Percentiles rank a stretch among this genome's conserved stretches.
Evolutionary conservation across 1,140 invertebrate genomes (phyloP).

Genomic region (Mercenaria mercenaria): DNA sequence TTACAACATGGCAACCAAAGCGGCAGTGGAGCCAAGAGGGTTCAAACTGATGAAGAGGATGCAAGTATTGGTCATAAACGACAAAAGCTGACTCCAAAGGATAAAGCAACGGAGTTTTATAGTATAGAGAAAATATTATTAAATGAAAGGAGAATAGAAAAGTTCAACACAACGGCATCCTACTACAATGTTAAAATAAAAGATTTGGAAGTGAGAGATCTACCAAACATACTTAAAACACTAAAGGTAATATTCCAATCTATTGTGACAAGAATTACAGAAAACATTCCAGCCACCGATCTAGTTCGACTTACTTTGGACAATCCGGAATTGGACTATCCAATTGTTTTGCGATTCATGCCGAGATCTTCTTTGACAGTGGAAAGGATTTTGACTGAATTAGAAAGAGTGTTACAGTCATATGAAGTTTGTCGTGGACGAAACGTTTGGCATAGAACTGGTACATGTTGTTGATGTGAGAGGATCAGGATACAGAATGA

Average conservation of each 20-base stretch:
- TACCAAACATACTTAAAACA: no score
- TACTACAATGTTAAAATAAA: no score
- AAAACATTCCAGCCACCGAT: not conserved
- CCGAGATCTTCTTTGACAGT: not conserved
- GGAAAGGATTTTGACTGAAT: not conserved
- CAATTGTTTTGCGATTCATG: not conserved
- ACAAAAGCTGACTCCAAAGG: no score
- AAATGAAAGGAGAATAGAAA: no score
- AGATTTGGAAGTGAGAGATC: not conserved
- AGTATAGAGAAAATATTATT: no score
- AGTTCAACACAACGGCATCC: no score
- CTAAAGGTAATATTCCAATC: no score
- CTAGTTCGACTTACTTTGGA: not conserved
- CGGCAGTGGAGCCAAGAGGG: no score
- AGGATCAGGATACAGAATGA: slow-evolving; percentile 15
- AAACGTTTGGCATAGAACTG: slow-evolving; percentile 32
- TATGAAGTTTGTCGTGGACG: not conserved
- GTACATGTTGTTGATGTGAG: not conserved
- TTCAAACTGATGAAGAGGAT: no score
- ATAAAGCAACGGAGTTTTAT: slow-evolving; percentile 10
- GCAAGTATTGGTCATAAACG: no score
- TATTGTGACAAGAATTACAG: no score
- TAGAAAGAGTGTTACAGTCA: not conserved
- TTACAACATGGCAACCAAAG: no score
- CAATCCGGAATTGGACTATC: not conserved